Evolutionary conservation across 2,113 vertebrate species (phyloP).

Genomic region (Hypocryptadius cinnamomeus): DNA sequence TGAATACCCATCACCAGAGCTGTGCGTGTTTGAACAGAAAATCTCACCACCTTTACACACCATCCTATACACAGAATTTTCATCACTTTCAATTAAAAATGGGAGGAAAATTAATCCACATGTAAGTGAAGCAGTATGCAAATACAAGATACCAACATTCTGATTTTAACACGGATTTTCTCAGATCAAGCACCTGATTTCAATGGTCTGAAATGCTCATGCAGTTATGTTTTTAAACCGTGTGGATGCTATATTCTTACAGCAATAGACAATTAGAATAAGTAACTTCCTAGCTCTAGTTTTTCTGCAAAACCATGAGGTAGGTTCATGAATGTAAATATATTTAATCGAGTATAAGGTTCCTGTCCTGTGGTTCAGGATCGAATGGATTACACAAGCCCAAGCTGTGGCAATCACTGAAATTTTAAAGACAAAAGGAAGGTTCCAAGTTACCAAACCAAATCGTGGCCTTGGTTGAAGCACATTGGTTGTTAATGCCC

Average conservation of each 20-base stretch:
- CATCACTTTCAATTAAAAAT: background rate
- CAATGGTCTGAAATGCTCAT: background rate
- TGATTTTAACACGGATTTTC: background rate
- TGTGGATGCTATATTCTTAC: background rate
- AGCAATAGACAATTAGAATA: background rate
- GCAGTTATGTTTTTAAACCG: background rate
- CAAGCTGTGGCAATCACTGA: background rate
- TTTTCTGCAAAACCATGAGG: background rate
- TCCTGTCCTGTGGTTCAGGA: background rate
- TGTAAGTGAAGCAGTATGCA: background rate
- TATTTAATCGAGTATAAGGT: background rate
- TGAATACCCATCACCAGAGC: background rate
- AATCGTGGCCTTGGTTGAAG: background rate
- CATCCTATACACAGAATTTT: background rate
- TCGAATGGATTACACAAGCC: background rate
- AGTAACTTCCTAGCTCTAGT: background rate
- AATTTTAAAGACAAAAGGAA: background rate
- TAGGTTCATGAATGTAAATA: background rate
- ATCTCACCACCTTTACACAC: background rate
- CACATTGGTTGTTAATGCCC: background rate
- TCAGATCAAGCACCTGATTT: background rate
- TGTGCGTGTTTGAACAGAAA: background rate
- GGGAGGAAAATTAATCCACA: fast-evolving
- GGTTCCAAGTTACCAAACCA: background rate
- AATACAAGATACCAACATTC: background rate